These are phyloP conservation scores for Musca domestica DNA, from an alignment of 1,140 invertebrate species.

Conservation along the genomic window DNA sequence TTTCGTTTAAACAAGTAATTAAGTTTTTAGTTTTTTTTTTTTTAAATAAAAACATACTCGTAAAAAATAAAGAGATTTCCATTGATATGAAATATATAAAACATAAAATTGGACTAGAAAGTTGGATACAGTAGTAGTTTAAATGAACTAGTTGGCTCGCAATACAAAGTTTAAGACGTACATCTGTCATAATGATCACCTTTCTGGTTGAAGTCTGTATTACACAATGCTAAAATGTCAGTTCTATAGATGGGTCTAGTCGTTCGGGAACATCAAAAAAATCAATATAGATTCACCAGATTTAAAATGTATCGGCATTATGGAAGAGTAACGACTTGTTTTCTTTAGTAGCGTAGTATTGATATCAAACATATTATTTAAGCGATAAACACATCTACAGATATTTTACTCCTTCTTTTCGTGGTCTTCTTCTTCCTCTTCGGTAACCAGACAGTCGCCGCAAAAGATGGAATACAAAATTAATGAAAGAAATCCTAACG, in stretches of 20 bases:
- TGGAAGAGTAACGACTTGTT: too few species aligned
- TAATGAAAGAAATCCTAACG: constrained; percentile 85
- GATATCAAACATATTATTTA: background rate
- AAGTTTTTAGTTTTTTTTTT: constrained; percentile 1
- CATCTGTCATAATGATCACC: too few species aligned
- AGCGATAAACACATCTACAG: too few species aligned
- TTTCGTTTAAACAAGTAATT: too few species aligned
- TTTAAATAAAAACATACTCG: background rate
- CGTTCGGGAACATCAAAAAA: too few species aligned
- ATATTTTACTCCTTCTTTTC: constrained; percentile 55
- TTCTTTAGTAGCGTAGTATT: background rate
- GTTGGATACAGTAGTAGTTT: background rate
- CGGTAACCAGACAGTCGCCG: constrained; percentile 89
- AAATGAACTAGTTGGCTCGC: too few species aligned
- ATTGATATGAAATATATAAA: background rate
- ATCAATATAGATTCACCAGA: too few species aligned
- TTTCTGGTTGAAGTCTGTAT: too few species aligned
- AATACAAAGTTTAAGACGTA: too few species aligned
- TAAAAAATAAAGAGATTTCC: constrained; percentile 12
- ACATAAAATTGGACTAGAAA: constrained; percentile 13
- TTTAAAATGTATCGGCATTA: too few species aligned
- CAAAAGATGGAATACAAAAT: constrained; percentile 94
- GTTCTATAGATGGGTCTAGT: too few species aligned
- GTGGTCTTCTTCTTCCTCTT: constrained; percentile 70
- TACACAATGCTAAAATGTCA: too few species aligned